These are phyloP conservation scores for Cassiopea andromeda DNA, from an alignment of 30 jellyfish, hydroid and myxozoan genomes.

Conservation along the genomic window DNA sequence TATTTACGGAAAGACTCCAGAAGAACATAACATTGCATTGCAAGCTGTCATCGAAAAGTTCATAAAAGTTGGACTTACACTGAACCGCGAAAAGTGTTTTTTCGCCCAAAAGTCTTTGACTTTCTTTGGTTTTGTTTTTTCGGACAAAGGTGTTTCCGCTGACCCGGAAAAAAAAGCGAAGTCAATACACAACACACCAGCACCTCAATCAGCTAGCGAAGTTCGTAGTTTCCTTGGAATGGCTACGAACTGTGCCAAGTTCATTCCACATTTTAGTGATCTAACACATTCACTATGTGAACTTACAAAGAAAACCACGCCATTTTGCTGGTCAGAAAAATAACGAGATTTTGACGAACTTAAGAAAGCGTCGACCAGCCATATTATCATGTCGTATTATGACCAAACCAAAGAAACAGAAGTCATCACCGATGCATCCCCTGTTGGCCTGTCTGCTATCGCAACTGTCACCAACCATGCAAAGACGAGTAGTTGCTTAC, in stretches of 20 bases:
- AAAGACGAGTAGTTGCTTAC: not conserved
- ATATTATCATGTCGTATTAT: too few species aligned
- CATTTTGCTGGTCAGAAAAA: constrained; percentile 5
- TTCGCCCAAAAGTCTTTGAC: not conserved
- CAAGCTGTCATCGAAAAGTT: not conserved
- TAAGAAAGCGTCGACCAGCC: constrained; percentile 3
- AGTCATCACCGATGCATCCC: not conserved
- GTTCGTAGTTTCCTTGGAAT: constrained; percentile 33
- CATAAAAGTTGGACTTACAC: not conserved
- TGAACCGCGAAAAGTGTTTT: not conserved
- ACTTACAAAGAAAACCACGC: not conserved
- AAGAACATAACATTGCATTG: not conserved
- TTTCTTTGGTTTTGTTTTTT: not conserved
- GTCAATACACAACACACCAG: not conserved
- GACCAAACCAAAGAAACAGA: too few species aligned
- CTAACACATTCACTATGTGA: constrained; percentile 1
- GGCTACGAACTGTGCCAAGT: constrained; percentile 28
- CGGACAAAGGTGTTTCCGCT: constrained; percentile 5
- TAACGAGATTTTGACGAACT: not conserved
- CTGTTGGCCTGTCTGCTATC: not conserved
- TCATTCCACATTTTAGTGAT: constrained; percentile 15
- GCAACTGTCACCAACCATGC: not conserved
- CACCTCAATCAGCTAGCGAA: not conserved
- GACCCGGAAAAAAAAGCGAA: not conserved
- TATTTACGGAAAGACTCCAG: not conserved